Conservation (phyloP, 2,113 vertebrate species). For the Corythornis vintsioides region DNA sequence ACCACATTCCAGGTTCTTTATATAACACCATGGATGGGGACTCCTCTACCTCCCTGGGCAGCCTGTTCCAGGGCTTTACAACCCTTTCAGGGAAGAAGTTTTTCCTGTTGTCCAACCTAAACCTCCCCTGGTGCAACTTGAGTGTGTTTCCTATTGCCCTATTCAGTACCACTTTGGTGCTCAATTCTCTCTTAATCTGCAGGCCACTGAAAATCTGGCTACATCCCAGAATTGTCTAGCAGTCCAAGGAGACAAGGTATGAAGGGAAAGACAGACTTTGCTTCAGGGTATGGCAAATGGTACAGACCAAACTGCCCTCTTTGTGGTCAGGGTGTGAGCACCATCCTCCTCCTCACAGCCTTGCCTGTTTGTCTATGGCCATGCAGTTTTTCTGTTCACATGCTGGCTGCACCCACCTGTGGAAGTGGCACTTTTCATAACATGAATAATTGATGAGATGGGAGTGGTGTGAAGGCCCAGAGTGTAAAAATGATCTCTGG, state of each 20-base stretch:
- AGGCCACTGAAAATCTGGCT: not conserved
- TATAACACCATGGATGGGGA: no score
- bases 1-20: no score
- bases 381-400: not conserved
- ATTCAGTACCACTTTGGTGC: not conserved
- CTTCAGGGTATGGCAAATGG: not conserved
- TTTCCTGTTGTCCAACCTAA: no score
- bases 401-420: not conserved
- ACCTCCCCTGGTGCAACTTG: no score
- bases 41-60: no score
- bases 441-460: not conserved
- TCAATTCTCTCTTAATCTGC: not conserved
- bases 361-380: not conserved
- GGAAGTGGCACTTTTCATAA: not conserved
- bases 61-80: no score
- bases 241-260: not conserved
- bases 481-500: not conserved
- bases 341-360: not conserved
- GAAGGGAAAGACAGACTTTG: not conserved
- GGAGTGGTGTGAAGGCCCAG: not conserved
- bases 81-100: no score
- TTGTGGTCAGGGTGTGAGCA: not conserved
- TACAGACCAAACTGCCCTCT: not conserved
- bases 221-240: not conserved
- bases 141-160: no score